Base-by-base conservation (phyloP, 92 coral and sea anemone species). In the Hydrozoanthus gracilis region DNA sequence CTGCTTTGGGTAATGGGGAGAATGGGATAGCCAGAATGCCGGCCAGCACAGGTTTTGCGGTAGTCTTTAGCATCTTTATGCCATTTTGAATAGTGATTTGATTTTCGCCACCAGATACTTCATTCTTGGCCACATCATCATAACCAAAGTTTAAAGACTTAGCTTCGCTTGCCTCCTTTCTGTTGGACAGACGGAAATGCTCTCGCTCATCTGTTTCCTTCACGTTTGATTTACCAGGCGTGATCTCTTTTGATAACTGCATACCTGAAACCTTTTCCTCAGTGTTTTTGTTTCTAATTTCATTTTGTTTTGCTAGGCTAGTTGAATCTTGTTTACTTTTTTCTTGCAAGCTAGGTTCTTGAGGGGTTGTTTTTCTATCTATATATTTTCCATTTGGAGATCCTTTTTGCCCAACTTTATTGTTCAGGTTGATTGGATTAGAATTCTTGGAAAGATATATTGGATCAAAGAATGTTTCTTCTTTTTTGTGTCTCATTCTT, bases 11-110 rank as follows among this genome's bases (percentile, higher is more conserved):
- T n/a, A 20, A 14, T 17, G 51, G n/a, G 10, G 71, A 79, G n/a
- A 79, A 16, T 10, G 84, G 84, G 4, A 62, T 50, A 8, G 55
- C 84, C 13, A 62, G 8, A 4, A 79, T 12, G 13, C 67, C 51
- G 10, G 58, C 46, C 12, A 7, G 18, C 3, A 51, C 62, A 16
- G 6, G 5, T 76, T 50, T 54, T 18, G 79, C 62, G 17, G 44
- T 51, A 17, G 39, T 27, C 39, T 27, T 27, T 27, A 27, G 39
- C 2, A 27, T 27, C 39, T 27, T 27, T 27, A 27, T 27, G 39
- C 39, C 39, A 27, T 27, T 27, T 27, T 27, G 39, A 27, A 27
- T 27, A 27, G 39, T 27, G 39, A 27, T 27, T 27, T 27, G 39
- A 27, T 2, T 27, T 27, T 27, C 39, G 2, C 39, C 39, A 27